Evolutionary conservation across 92 coral and sea anemone genomes (phyloP).

Genomic region (Scolanthus callimorphus): DNA sequence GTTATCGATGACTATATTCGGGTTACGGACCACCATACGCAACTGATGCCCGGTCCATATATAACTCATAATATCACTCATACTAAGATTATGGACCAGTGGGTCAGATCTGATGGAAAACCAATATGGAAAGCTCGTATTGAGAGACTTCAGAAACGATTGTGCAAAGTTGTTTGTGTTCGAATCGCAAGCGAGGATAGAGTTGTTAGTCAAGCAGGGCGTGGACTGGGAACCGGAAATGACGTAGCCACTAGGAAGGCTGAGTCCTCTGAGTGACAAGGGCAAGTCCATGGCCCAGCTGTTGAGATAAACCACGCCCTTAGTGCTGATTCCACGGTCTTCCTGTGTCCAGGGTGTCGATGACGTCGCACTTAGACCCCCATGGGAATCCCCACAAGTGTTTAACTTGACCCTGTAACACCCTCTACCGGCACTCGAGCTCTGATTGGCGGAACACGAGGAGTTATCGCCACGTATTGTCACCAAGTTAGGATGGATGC

Average conservation of each 20-base stretch:
- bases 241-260: conserved; percentile 9
- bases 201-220: conserved; percentile 1
- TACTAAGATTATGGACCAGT: not conserved
- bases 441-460: conserved; percentile 4
- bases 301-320: conserved; percentile 36
- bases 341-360: conserved; percentile 43
- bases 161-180: conserved; percentile 26
- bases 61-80: conserved; percentile 40
- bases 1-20: conserved; percentile 32
- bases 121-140: conserved; percentile 61
- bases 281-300: conserved; percentile 25
- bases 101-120: conserved; percentile 24
- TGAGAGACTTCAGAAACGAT: conserved; percentile 34
- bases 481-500: conserved; percentile 32
- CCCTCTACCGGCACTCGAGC: conserved; percentile 29
- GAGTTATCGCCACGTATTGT: conserved; percentile 25
- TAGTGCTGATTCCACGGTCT: conserved; percentile 18
- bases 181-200: conserved; percentile 1
- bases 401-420: conserved; percentile 34
- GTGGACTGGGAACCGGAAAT: not conserved
- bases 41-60: conserved; percentile 47
- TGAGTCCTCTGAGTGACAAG: conserved; percentile 43
- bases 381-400: conserved; percentile 28
- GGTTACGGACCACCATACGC: conserved; percentile 17
- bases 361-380: conserved; percentile 31